Percentiles rank a stretch among this genome's conserved stretches.
phyloP scores from a whole-genome alignment of 1,140 invertebrate genomes.

The Scaptomyza hsui region DNA sequence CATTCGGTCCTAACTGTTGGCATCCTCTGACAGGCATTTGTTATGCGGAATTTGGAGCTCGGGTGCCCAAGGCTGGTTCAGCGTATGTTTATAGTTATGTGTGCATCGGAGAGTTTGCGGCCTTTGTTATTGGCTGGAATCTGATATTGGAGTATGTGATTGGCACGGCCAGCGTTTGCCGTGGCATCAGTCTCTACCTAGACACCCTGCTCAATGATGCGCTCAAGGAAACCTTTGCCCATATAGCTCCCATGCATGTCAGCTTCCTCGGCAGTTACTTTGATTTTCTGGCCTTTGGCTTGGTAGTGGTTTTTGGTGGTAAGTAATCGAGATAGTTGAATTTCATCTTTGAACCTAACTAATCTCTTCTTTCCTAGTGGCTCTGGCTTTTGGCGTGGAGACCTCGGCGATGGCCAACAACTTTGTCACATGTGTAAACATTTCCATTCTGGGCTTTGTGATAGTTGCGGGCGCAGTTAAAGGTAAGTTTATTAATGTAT shows the following conservation, averaged over 20 bases:
- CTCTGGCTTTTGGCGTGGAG: slow-evolving; percentile 92
- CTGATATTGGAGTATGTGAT: slow-evolving; percentile 96
- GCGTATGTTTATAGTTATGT: slow-evolving; percentile 96
- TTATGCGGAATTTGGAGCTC: slow-evolving; percentile 94
- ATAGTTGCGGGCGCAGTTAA: slow-evolving; percentile 92
- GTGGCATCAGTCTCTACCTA: slow-evolving; percentile 91
- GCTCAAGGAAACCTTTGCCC: slow-evolving; percentile 82
- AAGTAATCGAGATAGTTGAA: slow-evolving; percentile 12
- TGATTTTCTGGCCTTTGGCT: slow-evolving; percentile 87
- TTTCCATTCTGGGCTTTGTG: slow-evolving; percentile 92
- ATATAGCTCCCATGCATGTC: slow-evolving; percentile 86
- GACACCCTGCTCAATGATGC: slow-evolving; percentile 86
- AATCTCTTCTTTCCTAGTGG: slow-evolving; percentile 47
- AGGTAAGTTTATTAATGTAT: too few relatives aligned
- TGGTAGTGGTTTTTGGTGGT: slow-evolving; percentile 87
- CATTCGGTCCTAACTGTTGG: neutral
- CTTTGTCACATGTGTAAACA: slow-evolving; percentile 92
- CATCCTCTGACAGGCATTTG: slow-evolving; percentile 88
- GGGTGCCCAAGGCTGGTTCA: slow-evolving; percentile 93
- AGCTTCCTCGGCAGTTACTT: slow-evolving; percentile 87
- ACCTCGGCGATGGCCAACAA: slow-evolving; percentile 93
- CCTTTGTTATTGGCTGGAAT: slow-evolving; percentile 94
- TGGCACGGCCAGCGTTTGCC: slow-evolving; percentile 93
- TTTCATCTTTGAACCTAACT: neutral
- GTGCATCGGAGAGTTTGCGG: slow-evolving; percentile 92